Conservation (phyloP, 2,888 invertebrate genomes). For the Campaea margaritaria region DNA sequence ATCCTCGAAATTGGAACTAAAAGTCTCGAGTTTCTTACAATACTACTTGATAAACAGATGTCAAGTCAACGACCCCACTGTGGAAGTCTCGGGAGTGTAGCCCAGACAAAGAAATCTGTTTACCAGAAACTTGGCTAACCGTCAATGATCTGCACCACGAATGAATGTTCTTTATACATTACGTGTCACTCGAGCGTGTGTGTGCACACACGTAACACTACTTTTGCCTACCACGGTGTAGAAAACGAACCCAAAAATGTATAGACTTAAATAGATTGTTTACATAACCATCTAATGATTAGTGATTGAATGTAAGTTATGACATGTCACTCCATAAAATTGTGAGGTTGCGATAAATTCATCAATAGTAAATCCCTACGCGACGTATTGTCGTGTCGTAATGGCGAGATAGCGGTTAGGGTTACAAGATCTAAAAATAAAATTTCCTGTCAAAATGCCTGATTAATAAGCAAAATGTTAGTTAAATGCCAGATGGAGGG, state of each 20-base stretch:
- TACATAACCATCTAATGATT: constrained; percentile 16
- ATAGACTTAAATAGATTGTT: constrained; percentile 24
- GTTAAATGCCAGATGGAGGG: too few relatives aligned
- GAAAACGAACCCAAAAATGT: constrained; percentile 17
- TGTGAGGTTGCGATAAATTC: constrained; percentile 16
- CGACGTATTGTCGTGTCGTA: constrained; percentile 13
- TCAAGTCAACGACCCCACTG: constrained; percentile 24
- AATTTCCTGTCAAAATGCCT: too few relatives aligned
- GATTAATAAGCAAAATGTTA: too few relatives aligned
- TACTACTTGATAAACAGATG: constrained; percentile 18
- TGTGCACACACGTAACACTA: constrained; percentile 25
- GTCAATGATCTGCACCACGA: constrained; percentile 62
- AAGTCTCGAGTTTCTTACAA: too few relatives aligned
- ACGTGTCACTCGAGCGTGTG: constrained; percentile 39
- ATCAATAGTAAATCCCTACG: constrained; percentile 21
- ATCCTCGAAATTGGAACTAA: too few relatives aligned
- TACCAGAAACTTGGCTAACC: constrained; percentile 61
- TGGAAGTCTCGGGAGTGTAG: constrained; percentile 5
- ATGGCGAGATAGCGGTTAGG: constrained; percentile 12
- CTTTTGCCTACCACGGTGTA: constrained; percentile 35
- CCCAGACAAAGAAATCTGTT: constrained; percentile 48
- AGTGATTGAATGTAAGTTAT: constrained; percentile 20
- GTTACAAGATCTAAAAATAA: too few relatives aligned
- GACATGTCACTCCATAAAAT: constrained; percentile 15
- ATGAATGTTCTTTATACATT: constrained; percentile 53